Percentiles rank a stretch among this genome's conserved stretches.
Conservation (phyloP, 2,113 vertebrate species). For the Passer domesticus region DNA sequence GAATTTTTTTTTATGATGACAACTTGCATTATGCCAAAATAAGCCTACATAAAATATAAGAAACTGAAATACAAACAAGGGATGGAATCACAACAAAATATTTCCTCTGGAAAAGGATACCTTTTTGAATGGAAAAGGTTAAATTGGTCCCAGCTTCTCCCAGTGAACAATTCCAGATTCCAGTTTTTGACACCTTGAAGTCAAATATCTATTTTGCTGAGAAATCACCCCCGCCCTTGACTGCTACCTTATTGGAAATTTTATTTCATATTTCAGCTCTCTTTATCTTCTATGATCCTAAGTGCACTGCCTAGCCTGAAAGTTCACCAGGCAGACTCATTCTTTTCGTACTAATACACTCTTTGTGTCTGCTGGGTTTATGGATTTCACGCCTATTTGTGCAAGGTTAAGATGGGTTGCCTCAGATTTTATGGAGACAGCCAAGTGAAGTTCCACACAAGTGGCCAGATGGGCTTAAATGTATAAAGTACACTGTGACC, state of each 20-base stretch:
- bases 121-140: neutral
- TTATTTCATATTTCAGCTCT: constrained; percentile 45
- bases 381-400: constrained; percentile 73
- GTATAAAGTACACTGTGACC: constrained; percentile 74
- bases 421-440: constrained; percentile 69
- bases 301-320: constrained; percentile 22
- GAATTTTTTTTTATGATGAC: neutral
- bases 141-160: neutral
- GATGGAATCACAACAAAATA: neutral
- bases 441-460: constrained; percentile 38
- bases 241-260: constrained; percentile 55
- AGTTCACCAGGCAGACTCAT: constrained; percentile 56
- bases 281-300: constrained; percentile 57
- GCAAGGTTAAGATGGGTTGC: constrained; percentile 64
- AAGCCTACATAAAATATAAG: neutral
- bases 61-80: neutral
- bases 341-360: constrained; percentile 50
- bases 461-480: constrained; percentile 63
- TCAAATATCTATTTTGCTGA: constrained; percentile 13
- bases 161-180: constrained; percentile 13
- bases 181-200: neutral
- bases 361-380: constrained; percentile 69
- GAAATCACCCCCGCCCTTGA: constrained; percentile 6
- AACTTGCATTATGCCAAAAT: neutral
- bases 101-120: neutral